Evolutionary conservation across 2,113 vertebrate genomes (phyloP).

Genomic region (Ia io): DNA sequence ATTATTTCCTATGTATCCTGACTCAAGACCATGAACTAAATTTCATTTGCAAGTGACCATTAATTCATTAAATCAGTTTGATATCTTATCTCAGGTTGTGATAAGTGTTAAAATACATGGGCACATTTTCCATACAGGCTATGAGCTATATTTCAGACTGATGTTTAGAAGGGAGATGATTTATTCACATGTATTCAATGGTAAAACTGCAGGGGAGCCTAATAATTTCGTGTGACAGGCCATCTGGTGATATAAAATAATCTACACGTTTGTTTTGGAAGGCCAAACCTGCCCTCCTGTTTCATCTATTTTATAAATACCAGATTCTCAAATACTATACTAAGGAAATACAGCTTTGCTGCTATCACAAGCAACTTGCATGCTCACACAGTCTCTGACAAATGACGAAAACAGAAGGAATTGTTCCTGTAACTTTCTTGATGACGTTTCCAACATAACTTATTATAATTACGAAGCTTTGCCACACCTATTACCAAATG

Average conservation of each 20-base stretch:
- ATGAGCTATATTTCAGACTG: not conserved
- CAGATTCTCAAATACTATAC: not conserved
- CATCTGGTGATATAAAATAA: not conserved
- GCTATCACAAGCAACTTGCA: not conserved
- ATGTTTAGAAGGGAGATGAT: not conserved
- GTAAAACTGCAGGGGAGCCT: not conserved
- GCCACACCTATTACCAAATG: not conserved
- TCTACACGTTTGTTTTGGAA: not conserved
- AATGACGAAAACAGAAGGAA: not conserved
- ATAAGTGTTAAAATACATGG: not conserved
- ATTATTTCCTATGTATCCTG: not conserved
- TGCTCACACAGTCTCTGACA: not conserved
- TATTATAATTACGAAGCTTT: not conserved
- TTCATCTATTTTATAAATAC: not conserved
- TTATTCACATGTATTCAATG: not conserved
- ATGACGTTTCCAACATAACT: not conserved
- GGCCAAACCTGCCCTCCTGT: not conserved
- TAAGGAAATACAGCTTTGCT: not conserved
- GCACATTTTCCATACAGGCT: not conserved
- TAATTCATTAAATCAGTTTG: not conserved
- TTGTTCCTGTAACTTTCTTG: not conserved
- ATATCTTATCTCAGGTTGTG: not conserved
- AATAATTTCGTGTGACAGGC: not conserved
- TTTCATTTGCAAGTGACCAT: constrained; percentile 16
- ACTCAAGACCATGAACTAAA: not conserved